Evolutionary conservation across 2,113 vertebrate genomes (phyloP), one percentile per base, ranked within the genome.

Genomic region (Peromyscus maniculatus): DNA sequence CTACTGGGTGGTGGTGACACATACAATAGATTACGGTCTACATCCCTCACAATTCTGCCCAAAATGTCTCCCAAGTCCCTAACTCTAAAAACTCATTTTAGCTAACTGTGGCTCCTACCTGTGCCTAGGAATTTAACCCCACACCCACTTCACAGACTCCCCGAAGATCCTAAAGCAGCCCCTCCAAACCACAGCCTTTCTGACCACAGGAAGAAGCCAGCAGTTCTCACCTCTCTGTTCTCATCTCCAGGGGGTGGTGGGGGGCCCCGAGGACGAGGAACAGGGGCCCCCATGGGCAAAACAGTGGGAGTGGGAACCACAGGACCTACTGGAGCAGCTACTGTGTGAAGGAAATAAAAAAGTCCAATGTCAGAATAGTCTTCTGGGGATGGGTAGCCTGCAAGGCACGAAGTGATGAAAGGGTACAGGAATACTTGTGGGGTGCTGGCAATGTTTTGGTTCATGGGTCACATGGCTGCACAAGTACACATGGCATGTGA

Each of bases 241-340:
- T 99, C 99, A 87, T 99, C 99, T 94, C 99, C 99, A 33, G 99
- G 99, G 46, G 99, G 99, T 0, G 99, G 98, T 0, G 98, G 99
- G 0, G 99, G 99, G 10, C 98, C 99, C 89, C 99, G 97, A 93
- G 98, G 97, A 9, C 98, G 96, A 17, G 98, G 97, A 43, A 97
- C 97, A 0, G 98, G 98, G 15, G 97, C 98, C 55, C 99, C 75
- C 97, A 99, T 98, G 0, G 98, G 98, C 69, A 99, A 97, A 33
- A 99, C 99, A 22, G 99, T 99, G 66, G 99, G 99, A n/a, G 99
- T 98, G 4, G 98, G 98, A 1, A 98, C 98, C 59, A 98, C 98
- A 17, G 98, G 97, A 2, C 98, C 98, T 49, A 98, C 98, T n/a
- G 98, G 98, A 78, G 98, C 97, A 21, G 98, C 97, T 46, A 98